Base-by-base conservation (phyloP, 2,797 vertebrate genomes). In the Pelochelys cantorii region DNA sequence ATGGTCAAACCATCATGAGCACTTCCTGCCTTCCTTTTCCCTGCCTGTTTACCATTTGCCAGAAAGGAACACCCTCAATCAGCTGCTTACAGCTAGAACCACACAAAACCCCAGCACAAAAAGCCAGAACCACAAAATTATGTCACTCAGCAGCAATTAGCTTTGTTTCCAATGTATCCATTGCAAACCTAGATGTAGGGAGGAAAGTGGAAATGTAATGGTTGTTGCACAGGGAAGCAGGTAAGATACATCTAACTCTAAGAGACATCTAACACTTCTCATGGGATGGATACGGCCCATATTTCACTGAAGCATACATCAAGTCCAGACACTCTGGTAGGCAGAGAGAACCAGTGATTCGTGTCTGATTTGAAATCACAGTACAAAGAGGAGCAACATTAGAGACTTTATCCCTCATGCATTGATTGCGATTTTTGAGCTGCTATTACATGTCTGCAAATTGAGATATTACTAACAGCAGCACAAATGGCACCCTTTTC, bases 141-240 rank as follows among this genome's bases (percentile, higher is more conserved):
- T 85, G 91, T 89, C 93, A 75, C 95, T 94, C 90, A 52, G 86
- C 29, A 84, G 91, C 95, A 93, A 95, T 96, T 94, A 95, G 93
- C 91, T 94, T 84, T 95, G 94, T 90, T 95, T 93, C 75, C 91
- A 92, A 75, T 80, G 22, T 18, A 83, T 86, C 86, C 86, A 87
- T 11, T 3, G 6, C 52, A 54, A 29, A 87, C 93, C 34, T 20
- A 1, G 22, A 29, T 20, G 71, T 90, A 84, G 88, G 92, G 78
- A 27, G 92, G 68, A 20, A 83, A 29, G 29, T 42, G 56, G 31
- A 55, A 75, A 80, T 2, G 23, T 25, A 79, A 54, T 1, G 42
- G 90, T 81, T 56, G 4, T 79, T 17, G 89, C 60, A 71, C 0
- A 0, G 53, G 88, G 74, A 34, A 78, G 93, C 86, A 83, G 91